Evolutionary conservation across 92 coral and sea anemone genomes (phyloP).

Genomic region (Montipora capitata): DNA sequence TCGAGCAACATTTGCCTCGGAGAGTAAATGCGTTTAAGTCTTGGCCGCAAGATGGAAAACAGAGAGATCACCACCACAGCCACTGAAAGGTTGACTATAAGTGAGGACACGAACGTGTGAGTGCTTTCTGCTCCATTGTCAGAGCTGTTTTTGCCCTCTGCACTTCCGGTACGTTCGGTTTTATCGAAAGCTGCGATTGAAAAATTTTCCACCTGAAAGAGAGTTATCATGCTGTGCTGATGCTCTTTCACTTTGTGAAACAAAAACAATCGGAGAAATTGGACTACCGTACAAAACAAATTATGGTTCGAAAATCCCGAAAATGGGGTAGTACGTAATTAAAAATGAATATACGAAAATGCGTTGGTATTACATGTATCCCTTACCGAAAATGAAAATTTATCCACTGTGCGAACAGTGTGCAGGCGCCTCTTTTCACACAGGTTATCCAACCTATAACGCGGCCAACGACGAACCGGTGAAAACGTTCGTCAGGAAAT

Average conservation of each 20-base stretch:
- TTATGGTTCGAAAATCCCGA: neutral
- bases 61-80: conserved; percentile 74
- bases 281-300: neutral
- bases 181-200: neutral
- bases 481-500: no score
- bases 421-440: neutral
- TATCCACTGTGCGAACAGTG: neutral
- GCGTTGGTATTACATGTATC: no score
- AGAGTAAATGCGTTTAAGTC: conserved; percentile 85
- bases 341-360: no score
- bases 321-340: no score
- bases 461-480: no score
- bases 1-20: conserved; percentile 92
- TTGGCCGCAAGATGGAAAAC: conserved; percentile 86
- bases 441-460: neutral
- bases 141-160: conserved; percentile 1
- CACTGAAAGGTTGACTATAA: conserved; percentile 79
- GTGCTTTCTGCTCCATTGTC: conserved; percentile 72
- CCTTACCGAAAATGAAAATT: no score
- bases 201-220: neutral
- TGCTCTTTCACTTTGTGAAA: neutral
- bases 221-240: neutral
- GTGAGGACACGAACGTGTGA: conserved; percentile 76
- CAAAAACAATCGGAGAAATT: neutral
- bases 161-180: conserved; percentile 6